Evolutionary conservation across 1,140 invertebrate species (phyloP), one percentile per base, ranked within the genome.

Genomic region (Octopus bimaculoides): DNA sequence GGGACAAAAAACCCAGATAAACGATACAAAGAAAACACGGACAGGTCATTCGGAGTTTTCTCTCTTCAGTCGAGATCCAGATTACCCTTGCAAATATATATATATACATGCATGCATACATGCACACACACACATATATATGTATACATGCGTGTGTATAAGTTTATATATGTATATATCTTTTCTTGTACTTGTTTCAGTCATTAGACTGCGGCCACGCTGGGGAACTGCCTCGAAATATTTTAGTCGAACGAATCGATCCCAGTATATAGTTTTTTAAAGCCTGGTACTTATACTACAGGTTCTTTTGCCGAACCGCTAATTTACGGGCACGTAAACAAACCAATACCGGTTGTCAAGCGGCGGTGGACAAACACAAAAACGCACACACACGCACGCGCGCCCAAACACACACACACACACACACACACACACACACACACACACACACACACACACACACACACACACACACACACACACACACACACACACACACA

Each of bases 401-500:
- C 2, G 20, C 71, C 41, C 73, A 79, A 10, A 52, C 71, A 69
- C 73, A 77, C 74, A 80, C 55, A 80, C 74, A 80, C 26, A 80
- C 55, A 77, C 61, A 80, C 54, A 76, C 52, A 61, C 17, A 75
- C 73, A 2, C 54, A 76, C 20, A 75, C 55, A 80, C 74, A 80
- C 55, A 80, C 74, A 80, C 74, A 80, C 74, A 80, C 55, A 80
- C 55, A 80, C 55, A 77, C 74, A 80, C 74, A 80, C 74, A 61
- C 54, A 80, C 61, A 79, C 26, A 79, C 53, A 79, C 20, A 79
- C 69, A 75, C 9, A 79, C 78, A 9, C 14, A 9, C 20, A 54
- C 8, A 79, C 53, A 75, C 10, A 75, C 54, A 73, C 17, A 53
- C 73, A 79, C 69, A 52, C 71, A 75, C 52, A 75, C 78, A 79